phyloP scores from a whole-genome alignment of 2,113 vertebrate species.

The Chlorodrepanis virens region DNA sequence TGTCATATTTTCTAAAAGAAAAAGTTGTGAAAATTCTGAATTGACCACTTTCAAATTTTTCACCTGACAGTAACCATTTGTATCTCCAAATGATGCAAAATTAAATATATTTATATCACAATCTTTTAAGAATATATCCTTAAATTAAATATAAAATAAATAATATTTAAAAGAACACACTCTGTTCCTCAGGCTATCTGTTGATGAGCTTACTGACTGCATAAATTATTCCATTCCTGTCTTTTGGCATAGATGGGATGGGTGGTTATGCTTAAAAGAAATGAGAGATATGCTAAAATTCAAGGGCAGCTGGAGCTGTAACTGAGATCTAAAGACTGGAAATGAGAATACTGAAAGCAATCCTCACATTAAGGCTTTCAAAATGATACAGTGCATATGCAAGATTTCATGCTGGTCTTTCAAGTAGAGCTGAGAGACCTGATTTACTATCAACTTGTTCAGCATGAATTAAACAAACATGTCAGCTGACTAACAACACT shows the following conservation, averaged over 20 bases:
- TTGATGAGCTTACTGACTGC: neutral
- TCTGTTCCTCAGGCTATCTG: neutral
- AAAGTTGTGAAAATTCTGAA: neutral
- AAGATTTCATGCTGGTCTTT: neutral
- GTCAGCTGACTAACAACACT: neutral
- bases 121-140: neutral
- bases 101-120: neutral
- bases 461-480: neutral
- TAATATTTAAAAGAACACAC: neutral
- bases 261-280: neutral
- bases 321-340: neutral
- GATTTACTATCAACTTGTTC: neutral
- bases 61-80: neutral
- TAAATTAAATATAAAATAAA: neutral
- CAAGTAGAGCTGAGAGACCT: neutral
- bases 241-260: neutral
- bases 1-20: neutral
- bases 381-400: neutral
- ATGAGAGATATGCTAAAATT: neutral
- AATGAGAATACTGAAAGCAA: neutral
- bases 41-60: neutral
- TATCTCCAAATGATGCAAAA: neutral
- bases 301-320: neutral
- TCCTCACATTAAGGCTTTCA: neutral
- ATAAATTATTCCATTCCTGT: neutral